Evolutionary conservation across 2,113 vertebrate species (phyloP).

Genomic region (Columba janthina): DNA sequence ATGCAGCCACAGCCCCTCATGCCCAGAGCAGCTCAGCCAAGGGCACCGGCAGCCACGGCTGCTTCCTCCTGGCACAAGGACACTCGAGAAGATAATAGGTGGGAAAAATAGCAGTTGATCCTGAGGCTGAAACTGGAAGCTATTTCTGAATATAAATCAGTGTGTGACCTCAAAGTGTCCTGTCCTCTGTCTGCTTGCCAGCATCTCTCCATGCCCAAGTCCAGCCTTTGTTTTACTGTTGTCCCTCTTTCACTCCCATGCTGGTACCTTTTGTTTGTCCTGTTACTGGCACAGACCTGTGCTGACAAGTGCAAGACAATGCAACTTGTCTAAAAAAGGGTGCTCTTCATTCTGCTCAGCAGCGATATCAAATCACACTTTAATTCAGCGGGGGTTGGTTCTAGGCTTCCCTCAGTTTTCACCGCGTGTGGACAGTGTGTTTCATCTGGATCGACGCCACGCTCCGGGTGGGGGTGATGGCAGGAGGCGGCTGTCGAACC

Average conservation of each 20-base stretch:
- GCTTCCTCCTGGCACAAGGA: not conserved
- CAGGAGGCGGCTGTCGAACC: no score
- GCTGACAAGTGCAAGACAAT: not conserved
- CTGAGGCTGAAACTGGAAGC: constrained; percentile 53
- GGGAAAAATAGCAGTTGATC: constrained; percentile 49
- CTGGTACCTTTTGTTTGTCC: not conserved
- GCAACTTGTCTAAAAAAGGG: fast-evolving
- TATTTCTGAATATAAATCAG: constrained; percentile 46
- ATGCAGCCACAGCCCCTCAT: not conserved
- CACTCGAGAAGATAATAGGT: constrained; percentile 8
- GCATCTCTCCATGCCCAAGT: not conserved
- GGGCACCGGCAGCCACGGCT: no score
- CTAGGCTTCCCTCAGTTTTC: fast-evolving
- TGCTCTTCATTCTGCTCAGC: fast-evolving
- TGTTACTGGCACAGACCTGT: not conserved
- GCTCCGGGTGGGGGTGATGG: not conserved
- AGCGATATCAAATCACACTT: fast-evolving
- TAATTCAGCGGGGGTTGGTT: fast-evolving
- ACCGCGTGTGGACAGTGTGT: fast-evolving
- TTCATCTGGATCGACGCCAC: not conserved
- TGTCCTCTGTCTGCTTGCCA: constrained; percentile 16
- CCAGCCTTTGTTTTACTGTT: not conserved
- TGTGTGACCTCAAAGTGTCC: constrained; percentile 30
- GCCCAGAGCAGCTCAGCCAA: not conserved
- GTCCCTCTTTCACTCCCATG: not conserved